Base-by-base conservation (phyloP, 2,888 invertebrate species). In the Ceraclea dissimilis region DNA sequence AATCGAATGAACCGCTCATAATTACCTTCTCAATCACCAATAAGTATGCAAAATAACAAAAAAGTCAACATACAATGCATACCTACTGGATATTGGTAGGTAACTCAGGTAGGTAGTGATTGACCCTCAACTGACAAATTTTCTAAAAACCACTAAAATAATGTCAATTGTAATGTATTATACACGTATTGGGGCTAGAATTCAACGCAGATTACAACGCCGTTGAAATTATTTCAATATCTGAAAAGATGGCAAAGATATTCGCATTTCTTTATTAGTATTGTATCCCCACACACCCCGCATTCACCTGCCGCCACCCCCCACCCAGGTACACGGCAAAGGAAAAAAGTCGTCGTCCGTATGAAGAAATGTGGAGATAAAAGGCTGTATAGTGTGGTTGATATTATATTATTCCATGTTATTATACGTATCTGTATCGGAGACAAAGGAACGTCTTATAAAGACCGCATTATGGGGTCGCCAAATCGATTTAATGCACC, bases 1-100 rank as follows among this genome's bases (percentile, higher is more conserved):
- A 58, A 58, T 58, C 54, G 57, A 58, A 54, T 58, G 54, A 33
- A 48, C 57, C 57, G 54, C 54, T 54, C 54, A 54, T 54, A 54
- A 58, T 54, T 58, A 58, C 54, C 48, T 19, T 46, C 49, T 53
- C 50, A 49, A 34, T 34, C 39, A 22, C 43, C 20, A 20, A 18
- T 22, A 21, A 44, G 10, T 26, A 26, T 6, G 26, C 26, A 10
- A 26, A 26, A 26, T 26, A 6, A 26, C 26, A 6, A 4, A 6
- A 26, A 26, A 6, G 10, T 26, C 10, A 6, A 26, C 26, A 26
- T 26, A 26, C 26, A 26, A 26, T 10, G 10, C 26, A 26, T 26
- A 26, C 26, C 4, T 26, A 26, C 26, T 10, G 26, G 26, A n/a
- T 26, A 26, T 26, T 26, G 10, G 26, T 26, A n/a, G n/a, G n/a